Percentiles rank a stretch among this genome's conserved stretches.
These are phyloP conservation scores for Limnephilus rhombicus DNA, from an alignment of 2,888 invertebrate species.

Conservation along the genomic window DNA sequence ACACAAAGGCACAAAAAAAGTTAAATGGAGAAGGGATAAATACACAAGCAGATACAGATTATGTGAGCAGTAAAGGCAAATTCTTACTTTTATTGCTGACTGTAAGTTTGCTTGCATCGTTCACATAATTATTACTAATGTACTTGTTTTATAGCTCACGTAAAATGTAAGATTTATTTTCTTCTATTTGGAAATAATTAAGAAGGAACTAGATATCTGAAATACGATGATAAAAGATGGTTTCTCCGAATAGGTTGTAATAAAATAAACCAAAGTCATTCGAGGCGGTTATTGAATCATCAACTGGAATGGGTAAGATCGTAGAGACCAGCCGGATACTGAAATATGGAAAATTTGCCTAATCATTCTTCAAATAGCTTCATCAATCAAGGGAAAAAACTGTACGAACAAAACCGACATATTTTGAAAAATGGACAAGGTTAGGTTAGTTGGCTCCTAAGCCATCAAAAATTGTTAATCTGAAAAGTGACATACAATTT, in stretches of 20 bases:
- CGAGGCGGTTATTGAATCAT: not conserved
- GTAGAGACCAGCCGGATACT: not conserved
- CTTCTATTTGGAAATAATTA: not conserved
- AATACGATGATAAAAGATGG: not conserved
- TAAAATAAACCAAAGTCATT: not conserved
- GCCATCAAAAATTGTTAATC: too few relatives aligned
- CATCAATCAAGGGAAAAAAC: too few relatives aligned
- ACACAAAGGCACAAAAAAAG: not conserved
- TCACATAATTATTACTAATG: not conserved
- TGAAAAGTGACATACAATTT: too few relatives aligned
- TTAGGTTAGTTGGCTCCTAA: too few relatives aligned
- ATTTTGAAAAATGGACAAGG: too few relatives aligned
- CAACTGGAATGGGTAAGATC: not conserved
- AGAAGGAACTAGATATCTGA: not conserved
- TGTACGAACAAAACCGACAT: too few relatives aligned
- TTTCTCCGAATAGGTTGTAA: not conserved
- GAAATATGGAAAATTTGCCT: not conserved
- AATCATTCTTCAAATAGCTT: not conserved
- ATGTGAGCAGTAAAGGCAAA: not conserved
- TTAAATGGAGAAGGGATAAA: not conserved
- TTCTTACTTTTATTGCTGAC: not conserved
- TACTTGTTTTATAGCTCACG: not conserved
- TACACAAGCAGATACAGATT: not conserved
- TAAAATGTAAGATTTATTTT: not conserved
- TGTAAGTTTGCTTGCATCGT: not conserved